Evolutionary conservation across 2,113 vertebrate species (phyloP), one percentile per base, ranked within the genome.

Genomic region (Leptobrachium ailaonicum): DNA sequence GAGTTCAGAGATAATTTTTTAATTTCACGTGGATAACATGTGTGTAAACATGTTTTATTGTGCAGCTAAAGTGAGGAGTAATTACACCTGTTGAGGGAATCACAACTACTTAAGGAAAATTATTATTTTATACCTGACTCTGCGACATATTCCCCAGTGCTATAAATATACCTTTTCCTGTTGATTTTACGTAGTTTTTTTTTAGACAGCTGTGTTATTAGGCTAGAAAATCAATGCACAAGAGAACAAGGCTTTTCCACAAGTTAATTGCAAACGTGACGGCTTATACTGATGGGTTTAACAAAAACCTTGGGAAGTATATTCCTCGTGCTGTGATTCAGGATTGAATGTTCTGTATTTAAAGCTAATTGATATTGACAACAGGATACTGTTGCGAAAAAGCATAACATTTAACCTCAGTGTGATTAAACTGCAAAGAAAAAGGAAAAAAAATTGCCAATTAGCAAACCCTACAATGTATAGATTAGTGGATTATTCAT

Each of bases 291-390:
- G 72, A 62, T 67, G 68, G 45, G 41, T 78, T 71, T 32, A 32
- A 71, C 62, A 41, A 78, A 78, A 78, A 62, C 76, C 76, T 71
- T 71, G 76, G 60, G 76, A 78, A 78, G 76, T 78, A 66, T 71
- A 78, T 78, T 71, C 53, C 76, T 78, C 72, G 66, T 45, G 79
- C 72, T 81, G 79, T 9, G 63, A 69, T 81, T 54, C 66, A 75
- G 66, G 71, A 67, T 68, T 81, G 72, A 75, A 69, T 69, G 53
- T 44, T 41, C 75, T 81, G 79, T 81, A 67, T 81, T 68, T 69
- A 69, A 43, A 67, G 72, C 79, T 81, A 81, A 81, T 81, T 81
- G 72, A 81, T 81, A 75, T 75, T 81, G 72, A 81, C 71, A 80
- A 71, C 78, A 80, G 71, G 71, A 44, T 74, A 62, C 44, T 40